Base-by-base conservation (phyloP, 1,140 invertebrate species). In the Pristionchus pacificus region DNA sequence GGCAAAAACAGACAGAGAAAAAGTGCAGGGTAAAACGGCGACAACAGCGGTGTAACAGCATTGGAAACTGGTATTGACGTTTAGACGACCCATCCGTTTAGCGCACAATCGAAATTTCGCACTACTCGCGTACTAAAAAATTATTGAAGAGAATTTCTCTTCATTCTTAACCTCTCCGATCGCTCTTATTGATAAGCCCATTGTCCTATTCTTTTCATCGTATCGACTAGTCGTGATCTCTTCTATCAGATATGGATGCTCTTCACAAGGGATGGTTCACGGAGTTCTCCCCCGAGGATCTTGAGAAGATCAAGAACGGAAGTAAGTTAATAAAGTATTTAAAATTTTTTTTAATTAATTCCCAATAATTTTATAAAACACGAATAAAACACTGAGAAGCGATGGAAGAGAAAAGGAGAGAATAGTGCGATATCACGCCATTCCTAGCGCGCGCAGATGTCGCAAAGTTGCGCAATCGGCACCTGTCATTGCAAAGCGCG, bases 211-310 rank as follows among this genome's bases (percentile, higher is more conserved):
- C n/a, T n/a, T n/a, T n/a, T n/a, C n/a, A n/a, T n/a, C n/a, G n/a
- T n/a, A n/a, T n/a, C n/a, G n/a, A n/a, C n/a, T n/a, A n/a, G n/a
- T n/a, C n/a, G n/a, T n/a, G n/a, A n/a, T n/a, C n/a, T n/a, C n/a
- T n/a, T n/a, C n/a, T n/a, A n/a, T n/a, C n/a, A 10, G 38, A 14
- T 25, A 90, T 90, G 89, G 82, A 90, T 84, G 75, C 77, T 15
- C 80, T 93, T 70, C 89, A 89, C 79, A 86, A 90, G 74, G 91
- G 92, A 65, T 96, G 93, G 93, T 96, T 94, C 80, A 92, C 90
- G 77, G 93, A 96, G 65, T 84, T 83, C 59, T 84, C 82, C 0
- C 81, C 81, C 2, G 79, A 79, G 32, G 77, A 79, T 55, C 31
- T 79, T 31, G 75, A 75, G 33, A 62, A 69, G 29, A 74, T 82